Conservation (phyloP, 2,797 vertebrate species). For the Siniperca undulata region DNA sequence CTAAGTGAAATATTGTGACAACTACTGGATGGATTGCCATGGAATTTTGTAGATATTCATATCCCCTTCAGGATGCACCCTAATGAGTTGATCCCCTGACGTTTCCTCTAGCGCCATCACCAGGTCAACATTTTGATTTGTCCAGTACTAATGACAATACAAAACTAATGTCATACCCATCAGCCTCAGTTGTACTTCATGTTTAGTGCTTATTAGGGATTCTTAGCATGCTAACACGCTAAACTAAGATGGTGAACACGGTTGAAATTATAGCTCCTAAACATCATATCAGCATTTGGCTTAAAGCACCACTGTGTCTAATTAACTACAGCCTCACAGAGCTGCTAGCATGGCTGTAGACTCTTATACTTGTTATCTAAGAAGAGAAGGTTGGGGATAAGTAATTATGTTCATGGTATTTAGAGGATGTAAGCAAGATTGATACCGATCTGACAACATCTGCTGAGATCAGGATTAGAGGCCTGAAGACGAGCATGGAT, state of each 20-base stretch:
- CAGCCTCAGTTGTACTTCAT: not conserved
- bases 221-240: not conserved
- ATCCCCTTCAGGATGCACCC: not conserved
- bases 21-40: not conserved
- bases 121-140: not conserved
- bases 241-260: not conserved
- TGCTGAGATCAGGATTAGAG: slow-evolving; percentile 3
- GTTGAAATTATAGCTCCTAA: not conserved
- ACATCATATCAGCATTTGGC: not conserved
- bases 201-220: not conserved
- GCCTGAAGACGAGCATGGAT: not conserved
- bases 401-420: not conserved
- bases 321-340: not conserved
- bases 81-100: not conserved
- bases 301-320: not conserved
- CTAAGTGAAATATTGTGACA: not conserved
- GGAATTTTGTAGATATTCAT: not conserved
- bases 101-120: not conserved
- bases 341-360: not conserved
- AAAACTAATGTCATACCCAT: not conserved
- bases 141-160: not conserved
- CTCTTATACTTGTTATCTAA: too few relatives aligned
- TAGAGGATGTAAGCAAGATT: not conserved
- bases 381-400: not conserved
- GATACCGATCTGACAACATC: not conserved